Conservation (phyloP, 2,113 vertebrate species). For the Motacilla alba region DNA sequence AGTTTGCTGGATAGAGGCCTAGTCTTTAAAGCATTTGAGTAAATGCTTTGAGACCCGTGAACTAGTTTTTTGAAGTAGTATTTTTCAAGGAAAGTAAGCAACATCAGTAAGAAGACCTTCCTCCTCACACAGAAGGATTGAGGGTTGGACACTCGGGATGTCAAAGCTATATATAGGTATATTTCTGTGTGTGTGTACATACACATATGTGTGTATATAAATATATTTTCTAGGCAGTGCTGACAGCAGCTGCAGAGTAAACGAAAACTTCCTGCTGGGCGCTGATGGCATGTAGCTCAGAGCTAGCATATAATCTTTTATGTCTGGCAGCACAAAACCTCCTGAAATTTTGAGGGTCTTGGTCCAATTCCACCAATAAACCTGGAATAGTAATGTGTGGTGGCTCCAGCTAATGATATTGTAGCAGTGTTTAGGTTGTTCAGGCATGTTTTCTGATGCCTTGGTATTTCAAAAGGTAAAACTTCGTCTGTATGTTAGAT, state of each 20-base stretch:
- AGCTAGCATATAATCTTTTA: neutral
- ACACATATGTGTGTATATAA: fast-evolving
- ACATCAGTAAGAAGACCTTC: neutral
- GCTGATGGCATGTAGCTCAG: neutral
- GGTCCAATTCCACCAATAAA: neutral
- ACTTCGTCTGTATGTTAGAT: neutral
- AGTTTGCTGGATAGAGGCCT: neutral
- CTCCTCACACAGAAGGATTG: neutral
- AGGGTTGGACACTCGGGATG: neutral
- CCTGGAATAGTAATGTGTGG: neutral
- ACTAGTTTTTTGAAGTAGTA: neutral
- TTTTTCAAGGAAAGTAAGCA: neutral
- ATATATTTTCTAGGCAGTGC: neutral
- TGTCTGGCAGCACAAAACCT: neutral
- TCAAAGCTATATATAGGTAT: neutral
- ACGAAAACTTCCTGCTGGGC: neutral
- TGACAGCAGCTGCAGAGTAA: neutral
- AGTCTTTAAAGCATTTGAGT: neutral
- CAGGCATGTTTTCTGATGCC: neutral
- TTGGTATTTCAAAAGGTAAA: neutral
- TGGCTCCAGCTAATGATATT: neutral
- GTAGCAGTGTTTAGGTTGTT: neutral
- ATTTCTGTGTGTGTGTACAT: fast-evolving
- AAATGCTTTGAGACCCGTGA: neutral
- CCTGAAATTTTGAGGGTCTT: neutral